A percentile compares a stretch with the other conserved stretches of the same genome.
phyloP scores from a whole-genome alignment of 2,797 vertebrate species.

The Sciurus carolinensis region DNA sequence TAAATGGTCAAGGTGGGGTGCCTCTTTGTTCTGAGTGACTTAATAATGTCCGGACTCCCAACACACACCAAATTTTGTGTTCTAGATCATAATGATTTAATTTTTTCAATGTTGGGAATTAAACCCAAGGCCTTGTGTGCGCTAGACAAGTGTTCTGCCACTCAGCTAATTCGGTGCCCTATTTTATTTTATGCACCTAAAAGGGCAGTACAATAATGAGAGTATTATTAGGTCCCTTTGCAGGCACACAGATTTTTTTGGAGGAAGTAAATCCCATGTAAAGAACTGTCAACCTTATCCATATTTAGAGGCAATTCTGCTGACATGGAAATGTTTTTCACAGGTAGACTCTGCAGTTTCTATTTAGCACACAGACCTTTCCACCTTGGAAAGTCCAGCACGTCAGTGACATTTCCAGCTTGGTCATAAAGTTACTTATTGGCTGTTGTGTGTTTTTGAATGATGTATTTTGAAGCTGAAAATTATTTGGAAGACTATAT shows the following conservation, averaged over 20 bases:
- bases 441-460: not conserved
- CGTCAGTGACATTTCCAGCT: slow-evolving; percentile 58
- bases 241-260: not conserved
- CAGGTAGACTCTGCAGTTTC: slow-evolving; percentile 73
- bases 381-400: slow-evolving; percentile 77
- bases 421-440: slow-evolving; percentile 48
- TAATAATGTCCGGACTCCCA: not conserved
- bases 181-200: not conserved
- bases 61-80: not conserved
- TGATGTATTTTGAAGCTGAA: slow-evolving; percentile 58
- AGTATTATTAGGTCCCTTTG: not conserved
- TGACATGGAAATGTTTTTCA: slow-evolving; percentile 61
- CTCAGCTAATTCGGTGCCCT: not conserved
- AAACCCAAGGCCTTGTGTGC: not conserved
- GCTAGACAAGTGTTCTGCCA: not conserved
- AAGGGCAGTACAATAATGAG: not conserved
- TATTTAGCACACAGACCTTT: slow-evolving; percentile 63
- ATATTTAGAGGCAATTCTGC: slow-evolving; percentile 32
- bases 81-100: not conserved
- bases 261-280: slow-evolving; percentile 10
- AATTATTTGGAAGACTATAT: slow-evolving; percentile 66
- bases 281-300: not conserved
- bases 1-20: not conserved
- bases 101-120: no score
- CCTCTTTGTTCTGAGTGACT: not conserved